Base-by-base conservation (phyloP, 2,797 vertebrate genomes). In the Neosilurus hyrtlii region DNA sequence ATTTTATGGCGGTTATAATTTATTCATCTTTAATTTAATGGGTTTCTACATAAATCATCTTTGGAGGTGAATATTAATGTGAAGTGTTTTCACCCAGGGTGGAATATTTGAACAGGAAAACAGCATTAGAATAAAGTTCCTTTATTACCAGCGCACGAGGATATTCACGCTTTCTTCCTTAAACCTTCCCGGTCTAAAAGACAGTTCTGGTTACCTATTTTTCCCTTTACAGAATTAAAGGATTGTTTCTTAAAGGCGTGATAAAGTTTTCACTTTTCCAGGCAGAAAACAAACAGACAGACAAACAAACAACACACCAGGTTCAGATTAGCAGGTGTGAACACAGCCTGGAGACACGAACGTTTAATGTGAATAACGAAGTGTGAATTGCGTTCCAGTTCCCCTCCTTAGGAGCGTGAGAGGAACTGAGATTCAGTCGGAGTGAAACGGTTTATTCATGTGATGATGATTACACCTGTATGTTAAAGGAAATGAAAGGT, bases 401-500 rank as follows among this genome's bases (percentile, higher is more conserved):
- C 74, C 73, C 35, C 54, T 59, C 22, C 20, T 43, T 61, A 6
- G 71, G 54, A 52, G 22, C 43, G 37, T 18, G 22, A 37, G 82
- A 62, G 57, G 74, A 83, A 78, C 37, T 71, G 75, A 61, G 49
- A 49, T 14, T 62, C 12, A 12, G 74, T 22, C 57, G 12, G 26
- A 57, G 54, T 75, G 18, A 2, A 70, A 30, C 51, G 9, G 62
- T n/a, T 62, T 75, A 57, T 35, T 73, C 68, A 63, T 52, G 54
- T 79, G 30, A 72, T 73, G 67, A 72, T 35, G 22, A 66, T 59
- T 73, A 57, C 68, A 80, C 62, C 71, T 84, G 75, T 62, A 12
- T 1, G 15, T 62, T 56, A 73, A 15, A 51, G 82, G 82, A 84
- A 80, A 43, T 73, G 82, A 73, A 57, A 79, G 9, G 26, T 72